Evolutionary conservation across 2,797 vertebrate genomes (phyloP).

Genomic region (Macroramphosus scolopax): DNA sequence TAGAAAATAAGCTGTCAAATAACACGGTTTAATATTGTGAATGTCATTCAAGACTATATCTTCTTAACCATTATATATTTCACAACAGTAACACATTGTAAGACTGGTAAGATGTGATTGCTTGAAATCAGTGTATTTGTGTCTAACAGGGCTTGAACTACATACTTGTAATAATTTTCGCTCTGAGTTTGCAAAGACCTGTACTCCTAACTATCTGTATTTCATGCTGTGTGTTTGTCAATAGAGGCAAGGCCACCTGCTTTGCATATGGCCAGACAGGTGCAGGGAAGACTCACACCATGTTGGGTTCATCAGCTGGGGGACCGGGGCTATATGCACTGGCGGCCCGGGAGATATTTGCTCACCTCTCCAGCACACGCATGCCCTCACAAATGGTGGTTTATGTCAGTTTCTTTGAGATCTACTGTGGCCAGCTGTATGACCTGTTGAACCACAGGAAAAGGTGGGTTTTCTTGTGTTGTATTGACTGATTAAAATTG

Average conservation of each 20-base stretch:
- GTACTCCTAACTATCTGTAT: slow-evolving; percentile 1
- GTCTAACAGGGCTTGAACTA: too few species aligned
- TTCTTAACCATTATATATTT: too few species aligned
- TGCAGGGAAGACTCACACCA: slow-evolving; percentile 92
- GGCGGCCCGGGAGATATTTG: slow-evolving; percentile 87
- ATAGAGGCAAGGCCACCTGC: slow-evolving; percentile 88
- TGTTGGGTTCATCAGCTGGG: slow-evolving; percentile 83
- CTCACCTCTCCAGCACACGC: slow-evolving; percentile 64
- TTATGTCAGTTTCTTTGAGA: slow-evolving; percentile 92
- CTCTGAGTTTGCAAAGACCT: too few species aligned
- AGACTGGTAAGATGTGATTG: too few species aligned
- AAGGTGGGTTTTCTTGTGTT: slow-evolving; percentile 75
- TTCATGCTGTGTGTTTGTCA: slow-evolving; percentile 23
- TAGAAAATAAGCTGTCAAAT: too few species aligned
- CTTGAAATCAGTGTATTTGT: too few species aligned
- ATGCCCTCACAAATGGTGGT: slow-evolving; percentile 64
- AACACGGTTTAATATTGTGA: too few species aligned
- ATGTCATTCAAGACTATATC: too few species aligned
- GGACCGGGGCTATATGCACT: slow-evolving; percentile 85
- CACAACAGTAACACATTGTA: too few species aligned
- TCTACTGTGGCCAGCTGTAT: slow-evolving; percentile 92
- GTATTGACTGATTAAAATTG: too few species aligned
- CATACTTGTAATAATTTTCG: too few species aligned
- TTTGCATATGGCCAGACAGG: slow-evolving; percentile 94
- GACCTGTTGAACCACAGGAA: slow-evolving; percentile 88